Evolutionary conservation across 1,140 invertebrate species (phyloP), one percentile per base, ranked within the genome.

Genomic region (Drosophila bocki): DNA sequence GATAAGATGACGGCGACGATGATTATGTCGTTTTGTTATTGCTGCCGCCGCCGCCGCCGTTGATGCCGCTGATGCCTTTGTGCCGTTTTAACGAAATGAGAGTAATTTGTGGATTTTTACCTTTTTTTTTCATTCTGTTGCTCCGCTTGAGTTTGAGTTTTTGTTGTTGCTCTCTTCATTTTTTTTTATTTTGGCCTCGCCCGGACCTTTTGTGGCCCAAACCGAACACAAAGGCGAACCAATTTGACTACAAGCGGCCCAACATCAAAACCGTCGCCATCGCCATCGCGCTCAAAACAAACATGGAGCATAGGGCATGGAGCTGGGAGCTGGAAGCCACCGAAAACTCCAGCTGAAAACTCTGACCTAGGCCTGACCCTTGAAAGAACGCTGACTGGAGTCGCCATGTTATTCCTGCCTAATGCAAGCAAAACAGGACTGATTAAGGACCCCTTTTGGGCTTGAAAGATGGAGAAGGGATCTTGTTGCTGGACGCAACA

Each of bases 21-120:
- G 84, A 87, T 87, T 87, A 83, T 87, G 85, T 88, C 78, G 84
- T 88, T 88, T 88, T 88, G 85, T 87, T 87, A 87, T 82, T 82
- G 79, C 72, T 77, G 71, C 76, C 65, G 79, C 70, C 39, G 58
- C 62, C 45, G 63, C 54, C n/a, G 71, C 17, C 13, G 47, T 32
- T 17, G 56, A 33, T 32, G 48, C 60, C 12, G 56, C 69, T 47
- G 59, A 68, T 59, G 78, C 82, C 59, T 87, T 87, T 88, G 83
- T 87, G 83, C 83, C 83, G 72, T 87, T 87, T 87, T 87, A 83
- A 83, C 84, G 83, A 87, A 87, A 87, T 87, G 77, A 87, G 83
- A 87, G 83, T 87, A 87, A 87, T 87, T 87, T 88, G 84, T 87
- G 83, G 76, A 88, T 87, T 81, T 86, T 83, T 76, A 75, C 76